Evolutionary conservation across 2,888 invertebrate species (phyloP).

Genomic region (Apodemia duryi): DNA sequence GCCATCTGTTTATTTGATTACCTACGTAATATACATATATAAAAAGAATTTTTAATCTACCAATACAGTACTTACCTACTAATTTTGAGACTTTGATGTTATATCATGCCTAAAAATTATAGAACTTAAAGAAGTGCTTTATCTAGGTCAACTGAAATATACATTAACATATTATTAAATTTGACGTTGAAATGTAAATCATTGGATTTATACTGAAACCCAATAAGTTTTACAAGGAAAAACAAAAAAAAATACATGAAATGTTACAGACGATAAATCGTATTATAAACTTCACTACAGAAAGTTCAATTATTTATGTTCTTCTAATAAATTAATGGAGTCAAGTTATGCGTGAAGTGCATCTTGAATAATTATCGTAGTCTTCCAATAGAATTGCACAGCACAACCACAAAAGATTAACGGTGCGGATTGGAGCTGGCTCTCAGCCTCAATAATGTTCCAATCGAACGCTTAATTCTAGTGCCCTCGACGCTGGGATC

Average conservation of each 20-base stretch:
- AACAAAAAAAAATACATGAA: background rate
- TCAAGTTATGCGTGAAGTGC: constrained; percentile 20
- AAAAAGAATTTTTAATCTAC: too few species aligned
- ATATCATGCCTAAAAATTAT: too few species aligned
- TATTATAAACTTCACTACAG: background rate
- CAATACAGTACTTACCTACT: too few species aligned
- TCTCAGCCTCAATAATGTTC: constrained; percentile 47
- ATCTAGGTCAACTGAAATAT: too few species aligned
- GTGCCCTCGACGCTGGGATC: constrained; percentile 39
- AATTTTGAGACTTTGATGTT: too few species aligned
- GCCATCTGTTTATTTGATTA: too few species aligned
- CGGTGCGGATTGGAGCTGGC: constrained; percentile 46
- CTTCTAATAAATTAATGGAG: constrained; percentile 11
- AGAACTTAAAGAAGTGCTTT: too few species aligned
- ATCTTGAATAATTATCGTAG: constrained; percentile 30
- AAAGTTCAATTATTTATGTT: background rate
- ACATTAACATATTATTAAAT: too few species aligned
- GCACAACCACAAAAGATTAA: constrained; percentile 43
- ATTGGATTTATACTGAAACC: background rate
- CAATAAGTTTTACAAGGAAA: too few species aligned
- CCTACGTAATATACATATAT: too few species aligned
- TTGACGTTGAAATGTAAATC: too few species aligned
- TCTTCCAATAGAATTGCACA: constrained; percentile 22
- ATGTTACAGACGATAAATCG: background rate
- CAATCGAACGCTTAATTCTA: constrained; percentile 48